phyloP scores from a whole-genome alignment of 2,113 vertebrate genomes.

The Scomber colias region DNA sequence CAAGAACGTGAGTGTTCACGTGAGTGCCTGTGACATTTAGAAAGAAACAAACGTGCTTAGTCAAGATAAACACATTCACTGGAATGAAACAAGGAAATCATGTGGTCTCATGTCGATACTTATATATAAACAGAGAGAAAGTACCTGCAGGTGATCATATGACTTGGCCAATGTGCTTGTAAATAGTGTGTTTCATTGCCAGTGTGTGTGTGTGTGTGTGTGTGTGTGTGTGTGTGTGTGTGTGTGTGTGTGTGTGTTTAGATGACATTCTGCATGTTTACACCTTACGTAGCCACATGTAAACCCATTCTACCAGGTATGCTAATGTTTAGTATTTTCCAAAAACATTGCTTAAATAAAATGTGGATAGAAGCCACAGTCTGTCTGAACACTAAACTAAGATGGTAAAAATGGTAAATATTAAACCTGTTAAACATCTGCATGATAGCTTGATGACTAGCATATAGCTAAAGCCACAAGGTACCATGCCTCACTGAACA shows the following conservation, averaged over 20 bases:
- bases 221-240: not conserved
- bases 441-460: too few relatives aligned
- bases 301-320: conserved; percentile 14
- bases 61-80: not conserved
- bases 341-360: not conserved
- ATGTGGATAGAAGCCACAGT: not conserved
- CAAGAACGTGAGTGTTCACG: not conserved
- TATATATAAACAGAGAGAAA: too few relatives aligned
- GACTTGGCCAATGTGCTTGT: not conserved
- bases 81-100: not conserved
- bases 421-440: too few relatives aligned
- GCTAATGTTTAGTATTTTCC: conserved; percentile 2
- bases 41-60: not conserved
- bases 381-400: too few relatives aligned
- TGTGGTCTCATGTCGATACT: not conserved
- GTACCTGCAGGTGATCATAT: not conserved
- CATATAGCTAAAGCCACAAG: too few relatives aligned
- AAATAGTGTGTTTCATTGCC: not conserved
- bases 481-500: too few relatives aligned
- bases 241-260: not conserved
- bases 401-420: too few relatives aligned
- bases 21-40: not conserved
- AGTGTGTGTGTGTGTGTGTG: not conserved
- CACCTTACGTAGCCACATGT: not conserved
- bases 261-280: conserved; percentile 12